Base-by-base conservation (phyloP, 2,113 vertebrate genomes). In the Odontesthes bonariensis region DNA sequence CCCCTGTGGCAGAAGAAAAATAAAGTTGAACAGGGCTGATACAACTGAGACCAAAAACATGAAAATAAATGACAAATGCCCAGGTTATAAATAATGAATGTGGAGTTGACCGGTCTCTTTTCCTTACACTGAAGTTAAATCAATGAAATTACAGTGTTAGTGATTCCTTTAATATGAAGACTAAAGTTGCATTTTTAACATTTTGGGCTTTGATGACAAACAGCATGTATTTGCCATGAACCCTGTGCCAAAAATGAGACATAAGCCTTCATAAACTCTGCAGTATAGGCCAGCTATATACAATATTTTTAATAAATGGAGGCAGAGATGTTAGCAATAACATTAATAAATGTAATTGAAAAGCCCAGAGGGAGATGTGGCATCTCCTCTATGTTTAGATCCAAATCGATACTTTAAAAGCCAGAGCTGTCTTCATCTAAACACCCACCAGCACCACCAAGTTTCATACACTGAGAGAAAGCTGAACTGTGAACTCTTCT, bases 71-170 rank as follows among this genome's bases (percentile, higher is more conserved):
- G 57, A 83, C 61, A 91, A 89, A 93, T 75, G 85, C 84, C 88
- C 84, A 14, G 72, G 68, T 89, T 91, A 91, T 92, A 93, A 92
- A 93, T 93, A 92, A 92, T 79, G 73, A 56, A 75, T 56, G 68
- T 63, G 72, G 61, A 87, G 51, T 72, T 67, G 51, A 82, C 58
- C 23, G 10, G 52, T 67, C 49, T 84, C 31, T 58, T 76, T 53
- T 44, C 20, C 69, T 56, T 75, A 61, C 55, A 58, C 3, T 69
- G 65, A 32, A 85, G 56, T 57, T 66, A 56, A 57, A 69, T 67
- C 27, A 51, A 72, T 67, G 32, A 79, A 64, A 66, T 17, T 61
- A 47, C 13, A 58, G 38, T 19, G 62, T 91, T 91, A 86, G 83
- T 82, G 67, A 59, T 74, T 80, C 72, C 46, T 77, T 61, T 76